Percentiles rank a stretch among this genome's conserved stretches.
These are phyloP conservation scores for Archilochus colubris DNA, from an alignment of 2,113 vertebrate genomes.

Conservation along the genomic window DNA sequence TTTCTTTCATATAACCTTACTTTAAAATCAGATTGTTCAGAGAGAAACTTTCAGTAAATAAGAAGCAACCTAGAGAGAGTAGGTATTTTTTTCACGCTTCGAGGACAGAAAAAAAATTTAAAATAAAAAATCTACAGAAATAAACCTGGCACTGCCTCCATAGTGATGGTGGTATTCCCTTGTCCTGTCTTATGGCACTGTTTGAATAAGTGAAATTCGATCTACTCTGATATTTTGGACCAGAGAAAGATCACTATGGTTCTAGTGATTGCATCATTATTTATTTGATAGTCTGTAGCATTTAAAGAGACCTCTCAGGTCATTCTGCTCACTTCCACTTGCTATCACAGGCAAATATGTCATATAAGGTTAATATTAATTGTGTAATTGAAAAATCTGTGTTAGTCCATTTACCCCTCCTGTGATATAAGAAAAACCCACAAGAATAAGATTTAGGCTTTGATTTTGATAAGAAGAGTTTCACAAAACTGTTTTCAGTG, in stretches of 20 bases:
- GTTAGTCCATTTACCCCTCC: background rate
- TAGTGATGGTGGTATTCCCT: background rate
- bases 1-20: background rate
- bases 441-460: background rate
- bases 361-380: background rate
- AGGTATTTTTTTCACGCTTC: background rate
- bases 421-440: background rate
- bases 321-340: background rate
- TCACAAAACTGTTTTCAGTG: background rate
- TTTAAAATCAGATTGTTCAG: background rate
- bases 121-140: background rate
- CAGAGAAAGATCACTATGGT: background rate
- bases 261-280: background rate
- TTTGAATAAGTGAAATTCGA: background rate
- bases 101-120: background rate
- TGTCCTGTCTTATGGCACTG: background rate
- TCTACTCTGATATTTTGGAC: background rate
- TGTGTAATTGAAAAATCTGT: background rate
- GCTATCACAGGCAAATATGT: background rate
- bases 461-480: background rate
- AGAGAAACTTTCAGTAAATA: background rate
- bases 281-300: background rate
- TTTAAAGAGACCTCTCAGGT: background rate
- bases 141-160: background rate
- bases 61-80: background rate